These are phyloP conservation scores for Ceyx cyanopectus DNA, from an alignment of 2,113 vertebrate species.

Conservation along the genomic window DNA sequence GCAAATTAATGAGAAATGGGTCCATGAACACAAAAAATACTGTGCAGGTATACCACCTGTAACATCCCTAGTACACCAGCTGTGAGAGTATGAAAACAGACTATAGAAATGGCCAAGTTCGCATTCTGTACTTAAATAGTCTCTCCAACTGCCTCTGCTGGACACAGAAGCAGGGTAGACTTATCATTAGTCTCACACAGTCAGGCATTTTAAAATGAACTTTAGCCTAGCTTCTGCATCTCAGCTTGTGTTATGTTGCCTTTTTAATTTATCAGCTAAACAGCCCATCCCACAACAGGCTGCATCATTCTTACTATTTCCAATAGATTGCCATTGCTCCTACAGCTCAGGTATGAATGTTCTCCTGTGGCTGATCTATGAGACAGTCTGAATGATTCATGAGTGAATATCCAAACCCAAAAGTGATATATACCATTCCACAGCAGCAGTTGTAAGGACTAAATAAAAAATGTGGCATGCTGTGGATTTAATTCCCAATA, in stretches of 20 bases:
- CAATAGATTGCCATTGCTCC: background rate
- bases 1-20: background rate
- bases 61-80: background rate
- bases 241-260: background rate
- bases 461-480: background rate
- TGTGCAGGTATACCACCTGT: background rate
- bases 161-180: background rate
- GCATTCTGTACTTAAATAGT: background rate
- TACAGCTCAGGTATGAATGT: fast-evolving
- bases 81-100: background rate
- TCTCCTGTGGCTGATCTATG: background rate
- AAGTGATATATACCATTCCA: background rate
- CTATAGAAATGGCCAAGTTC: background rate
- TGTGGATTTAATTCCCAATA: background rate
- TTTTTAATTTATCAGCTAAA: background rate
- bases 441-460: background rate
- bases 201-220: background rate
- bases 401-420: background rate
- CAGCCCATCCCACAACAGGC: background rate
- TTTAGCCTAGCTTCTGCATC: background rate
- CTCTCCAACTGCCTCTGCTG: background rate
- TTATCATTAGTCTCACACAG: background rate
- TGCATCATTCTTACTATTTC: background rate
- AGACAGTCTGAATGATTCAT: background rate
- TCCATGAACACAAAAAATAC: background rate